Conservation (phyloP, 2,797 vertebrate genomes). For the Peromyscus attwateri region DNA sequence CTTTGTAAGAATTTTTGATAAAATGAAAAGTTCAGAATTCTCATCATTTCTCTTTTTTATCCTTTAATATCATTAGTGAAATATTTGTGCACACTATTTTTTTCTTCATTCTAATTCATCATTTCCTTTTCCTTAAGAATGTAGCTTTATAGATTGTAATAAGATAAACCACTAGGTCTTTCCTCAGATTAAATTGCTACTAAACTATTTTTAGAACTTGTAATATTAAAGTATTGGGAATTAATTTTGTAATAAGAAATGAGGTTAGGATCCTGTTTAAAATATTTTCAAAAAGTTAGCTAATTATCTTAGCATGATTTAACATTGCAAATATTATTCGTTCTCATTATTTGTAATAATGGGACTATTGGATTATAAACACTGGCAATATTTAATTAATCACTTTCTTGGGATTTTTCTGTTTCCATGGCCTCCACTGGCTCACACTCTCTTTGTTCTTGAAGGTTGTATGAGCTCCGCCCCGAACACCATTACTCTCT, state of each 20-base stretch:
- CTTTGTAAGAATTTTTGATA: conserved; percentile 4
- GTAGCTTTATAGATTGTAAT: not conserved
- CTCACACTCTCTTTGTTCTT: not conserved
- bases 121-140: not conserved
- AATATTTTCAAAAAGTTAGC: conserved; percentile 53
- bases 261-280: conserved; percentile 5
- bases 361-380: conserved; percentile 5
- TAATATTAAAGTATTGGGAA: conserved; percentile 30
- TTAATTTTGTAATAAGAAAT: conserved; percentile 32
- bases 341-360: conserved; percentile 36
- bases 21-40: not conserved
- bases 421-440: not conserved
- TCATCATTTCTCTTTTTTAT: not conserved
- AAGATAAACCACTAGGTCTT: not conserved
- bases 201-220: conserved; percentile 11
- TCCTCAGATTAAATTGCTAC: conserved; percentile 10
- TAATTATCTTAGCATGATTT: conserved; percentile 42
- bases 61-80: not conserved
- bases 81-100: not conserved
- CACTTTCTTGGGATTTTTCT: not conserved
- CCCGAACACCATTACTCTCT: not conserved
- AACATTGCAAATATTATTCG: conserved; percentile 54
- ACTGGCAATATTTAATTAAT: not conserved
- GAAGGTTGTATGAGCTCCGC: not conserved
- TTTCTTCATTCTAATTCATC: not conserved